Conservation (phyloP, 2,113 vertebrate species). For the Sigmodon hispidus region DNA sequence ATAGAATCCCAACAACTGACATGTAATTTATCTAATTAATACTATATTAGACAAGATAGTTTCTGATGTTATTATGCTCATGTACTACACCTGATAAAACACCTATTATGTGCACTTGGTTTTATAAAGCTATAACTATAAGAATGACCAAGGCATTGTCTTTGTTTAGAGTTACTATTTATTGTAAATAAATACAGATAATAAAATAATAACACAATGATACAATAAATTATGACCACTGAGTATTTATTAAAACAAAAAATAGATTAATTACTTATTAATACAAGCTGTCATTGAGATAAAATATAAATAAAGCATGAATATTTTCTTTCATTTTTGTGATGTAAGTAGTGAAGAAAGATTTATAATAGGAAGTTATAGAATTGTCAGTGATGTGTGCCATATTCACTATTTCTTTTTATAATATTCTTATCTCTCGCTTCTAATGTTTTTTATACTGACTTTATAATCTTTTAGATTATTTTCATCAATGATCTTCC, state of each 20-base stretch:
- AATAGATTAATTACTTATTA: background rate
- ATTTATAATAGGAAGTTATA: background rate
- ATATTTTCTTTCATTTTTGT: background rate
- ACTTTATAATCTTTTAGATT: background rate
- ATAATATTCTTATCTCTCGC: background rate
- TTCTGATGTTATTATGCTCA: background rate
- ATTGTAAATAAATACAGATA: background rate
- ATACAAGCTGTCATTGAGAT: background rate
- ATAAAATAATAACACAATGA: background rate
- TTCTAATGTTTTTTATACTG: background rate
- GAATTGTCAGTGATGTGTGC: background rate
- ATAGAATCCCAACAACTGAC: background rate
- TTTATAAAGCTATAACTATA: background rate
- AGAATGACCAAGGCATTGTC: background rate
- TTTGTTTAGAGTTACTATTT: background rate
- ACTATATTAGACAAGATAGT: background rate
- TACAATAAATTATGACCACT: background rate
- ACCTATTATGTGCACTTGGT: background rate
- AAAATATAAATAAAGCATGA: background rate
- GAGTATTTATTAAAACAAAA: background rate
- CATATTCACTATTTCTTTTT: background rate
- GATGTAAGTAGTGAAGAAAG: background rate
- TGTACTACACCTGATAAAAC: background rate
- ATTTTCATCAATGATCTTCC: background rate
- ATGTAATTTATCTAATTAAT: background rate